A percentile compares a stretch with the other conserved stretches of the same genome.
Evolutionary conservation across 2,113 vertebrate species (phyloP).

Genomic region (Corythornis cristatus): DNA sequence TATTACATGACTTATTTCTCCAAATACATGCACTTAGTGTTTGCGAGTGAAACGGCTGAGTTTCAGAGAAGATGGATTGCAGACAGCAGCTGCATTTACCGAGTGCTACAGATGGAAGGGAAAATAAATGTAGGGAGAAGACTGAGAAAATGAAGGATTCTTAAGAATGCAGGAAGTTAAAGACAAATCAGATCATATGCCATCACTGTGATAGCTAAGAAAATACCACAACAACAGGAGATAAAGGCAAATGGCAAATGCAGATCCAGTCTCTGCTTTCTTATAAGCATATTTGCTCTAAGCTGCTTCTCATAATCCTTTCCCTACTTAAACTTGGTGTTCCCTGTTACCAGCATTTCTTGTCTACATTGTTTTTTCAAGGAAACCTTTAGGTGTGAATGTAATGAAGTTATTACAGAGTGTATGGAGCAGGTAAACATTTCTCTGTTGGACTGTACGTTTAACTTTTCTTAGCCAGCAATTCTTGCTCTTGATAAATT

Average conservation of each 20-base stretch:
- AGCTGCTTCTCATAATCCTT: background rate
- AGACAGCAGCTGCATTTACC: conserved; percentile 48
- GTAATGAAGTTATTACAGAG: background rate
- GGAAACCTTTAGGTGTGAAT: background rate
- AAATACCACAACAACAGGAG: background rate
- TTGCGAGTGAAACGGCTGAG: conserved; percentile 32
- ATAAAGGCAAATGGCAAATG: background rate
- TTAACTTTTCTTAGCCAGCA: background rate
- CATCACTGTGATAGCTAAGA: background rate
- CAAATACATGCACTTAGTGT: conserved; percentile 24
- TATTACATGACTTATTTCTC: conserved; percentile 38
- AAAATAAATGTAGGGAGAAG: conserved; percentile 10
- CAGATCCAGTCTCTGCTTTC: background rate
- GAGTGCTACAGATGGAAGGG: conserved; percentile 20
- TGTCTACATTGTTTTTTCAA: background rate
- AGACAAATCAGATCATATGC: background rate
- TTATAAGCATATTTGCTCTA: accelerated
- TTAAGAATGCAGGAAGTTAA: background rate
- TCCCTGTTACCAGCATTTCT: background rate
- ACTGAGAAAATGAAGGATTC: background rate
- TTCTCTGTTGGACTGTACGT: background rate
- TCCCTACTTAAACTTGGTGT: background rate
- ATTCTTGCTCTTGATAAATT: background rate
- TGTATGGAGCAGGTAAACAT: background rate
- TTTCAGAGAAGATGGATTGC: conserved; percentile 46